Base-by-base conservation (phyloP, 2,797 vertebrate species). In the Notamacropus eugenii region DNA sequence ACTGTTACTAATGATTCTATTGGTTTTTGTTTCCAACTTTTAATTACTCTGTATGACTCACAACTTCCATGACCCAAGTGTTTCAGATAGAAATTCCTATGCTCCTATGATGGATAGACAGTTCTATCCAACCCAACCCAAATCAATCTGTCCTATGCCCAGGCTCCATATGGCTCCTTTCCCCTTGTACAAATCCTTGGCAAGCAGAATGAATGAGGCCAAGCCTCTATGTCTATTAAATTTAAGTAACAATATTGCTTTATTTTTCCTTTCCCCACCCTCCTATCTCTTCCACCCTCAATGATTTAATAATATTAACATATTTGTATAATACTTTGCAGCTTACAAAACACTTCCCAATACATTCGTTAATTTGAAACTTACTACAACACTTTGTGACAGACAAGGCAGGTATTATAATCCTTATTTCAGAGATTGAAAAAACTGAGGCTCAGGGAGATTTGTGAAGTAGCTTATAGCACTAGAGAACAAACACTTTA, bases 141-240 rank as follows among this genome's bases (percentile, higher is more conserved):
- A 11, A 29, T 50, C 46, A 94, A 95, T 28, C 82, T 92, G 98
- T 55, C 50, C 91, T 40, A 90, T 91, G 4, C 67, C 16, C 92
- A 94, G 96, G 82, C 34, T 13, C 46, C 28, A 90, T 58, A 92
- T 34, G 94, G 29, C 28, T 93, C 90, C 91, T 90, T 95, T 91
- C 93, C 29, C 54, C 5, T 55, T 29, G 4, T 52, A 28, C 1
- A 90, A 92, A 55, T 91, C 40, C 94, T 40, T 94, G 91, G 94
- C 94, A 93, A n/a, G 96, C 16, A 95, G 31, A 54, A 8, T 93
- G 9, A 50, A 94, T 92, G 93, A 92, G 93, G 93, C 46, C 92
- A 96, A 54, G 14, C 54, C 94, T 14, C 50, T 50, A 27, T 55
- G 96, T 97, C 97, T 94, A 90, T 14, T 92, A 24, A 95, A 56